Conservation (phyloP, 2,797 vertebrate genomes). For the Allochrocebus solatus region DNA sequence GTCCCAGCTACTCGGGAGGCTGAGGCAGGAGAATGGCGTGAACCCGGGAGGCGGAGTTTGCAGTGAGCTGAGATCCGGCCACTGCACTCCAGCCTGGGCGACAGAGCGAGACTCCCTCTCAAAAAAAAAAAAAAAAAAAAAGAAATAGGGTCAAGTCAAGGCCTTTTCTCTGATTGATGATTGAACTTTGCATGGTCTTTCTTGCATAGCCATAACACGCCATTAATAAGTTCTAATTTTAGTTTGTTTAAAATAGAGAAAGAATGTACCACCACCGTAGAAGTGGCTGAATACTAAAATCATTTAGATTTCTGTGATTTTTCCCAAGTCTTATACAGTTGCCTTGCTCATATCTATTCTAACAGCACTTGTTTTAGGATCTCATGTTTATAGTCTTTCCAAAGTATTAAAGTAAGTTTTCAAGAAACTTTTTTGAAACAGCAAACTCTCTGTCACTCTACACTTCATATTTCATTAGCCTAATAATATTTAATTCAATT, state of each 20-base stretch:
- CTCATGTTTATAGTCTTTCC: constrained; percentile 5
- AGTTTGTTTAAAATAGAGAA: neutral
- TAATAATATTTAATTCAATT: constrained; percentile 9
- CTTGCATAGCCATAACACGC: neutral
- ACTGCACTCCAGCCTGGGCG: no score
- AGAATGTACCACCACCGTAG: neutral
- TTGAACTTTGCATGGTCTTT: neutral
- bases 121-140: no score
- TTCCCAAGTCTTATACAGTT: neutral
- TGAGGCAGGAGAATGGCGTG: no score
- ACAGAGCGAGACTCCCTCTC: no score
- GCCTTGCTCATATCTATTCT: neutral
- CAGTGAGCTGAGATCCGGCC: no score
- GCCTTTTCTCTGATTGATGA: neutral
- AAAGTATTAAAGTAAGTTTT: neutral
- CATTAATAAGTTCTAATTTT: neutral
- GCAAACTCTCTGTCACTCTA: neutral
- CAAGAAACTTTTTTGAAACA: neutral
- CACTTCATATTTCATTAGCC: neutral
- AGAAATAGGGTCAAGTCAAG: neutral
- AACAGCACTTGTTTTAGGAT: neutral
- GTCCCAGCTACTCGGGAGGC: no score
- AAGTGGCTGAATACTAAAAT: neutral
- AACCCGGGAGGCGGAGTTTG: no score
- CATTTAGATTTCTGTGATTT: neutral